These are phyloP conservation scores for Noctuana brunneofusca DNA, from an alignment of 2,888 invertebrate species.

Conservation along the genomic window DNA sequence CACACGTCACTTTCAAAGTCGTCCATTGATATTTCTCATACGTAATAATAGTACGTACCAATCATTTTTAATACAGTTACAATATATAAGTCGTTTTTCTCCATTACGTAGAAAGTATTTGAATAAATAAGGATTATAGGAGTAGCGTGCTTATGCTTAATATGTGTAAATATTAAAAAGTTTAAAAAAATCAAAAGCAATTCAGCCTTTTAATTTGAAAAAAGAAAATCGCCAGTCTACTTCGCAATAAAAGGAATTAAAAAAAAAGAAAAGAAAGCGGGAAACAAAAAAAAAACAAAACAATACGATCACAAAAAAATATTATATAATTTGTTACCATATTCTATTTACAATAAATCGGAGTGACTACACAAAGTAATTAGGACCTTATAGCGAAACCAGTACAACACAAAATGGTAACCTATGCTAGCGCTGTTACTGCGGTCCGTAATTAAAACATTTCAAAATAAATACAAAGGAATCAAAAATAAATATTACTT, in stretches of 20 bases:
- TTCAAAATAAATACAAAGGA: constrained; percentile 24
- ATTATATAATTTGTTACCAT: constrained; percentile 77
- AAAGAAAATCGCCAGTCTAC: neutral
- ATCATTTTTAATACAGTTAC: constrained; percentile 23
- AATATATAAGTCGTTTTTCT: constrained; percentile 33
- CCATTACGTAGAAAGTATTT: constrained; percentile 25
- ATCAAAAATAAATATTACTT: constrained; percentile 4
- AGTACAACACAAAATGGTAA: constrained; percentile 45
- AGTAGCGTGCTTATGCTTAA: constrained; percentile 22
- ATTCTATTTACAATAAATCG: constrained; percentile 69
- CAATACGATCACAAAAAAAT: constrained; percentile 68
- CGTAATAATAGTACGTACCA: constrained; percentile 13
- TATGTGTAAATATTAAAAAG: constrained; percentile 13
- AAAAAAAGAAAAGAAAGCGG: constrained; percentile 45
- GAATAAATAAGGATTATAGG: constrained; percentile 27
- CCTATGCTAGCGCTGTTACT: constrained; percentile 41
- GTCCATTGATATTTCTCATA: constrained; percentile 25
- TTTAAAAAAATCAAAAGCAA: constrained; percentile 4
- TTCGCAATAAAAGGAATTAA: constrained; percentile 13
- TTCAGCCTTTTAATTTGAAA: constrained; percentile 26
- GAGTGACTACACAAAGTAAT: constrained; percentile 54
- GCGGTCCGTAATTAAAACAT: constrained; percentile 22
- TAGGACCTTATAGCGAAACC: constrained; percentile 39
- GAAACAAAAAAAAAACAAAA: constrained; percentile 45
- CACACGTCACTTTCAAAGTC: constrained; percentile 13